Evolutionary conservation across 2,797 vertebrate genomes (phyloP).

Genomic region (Megaceryle alcyon): DNA sequence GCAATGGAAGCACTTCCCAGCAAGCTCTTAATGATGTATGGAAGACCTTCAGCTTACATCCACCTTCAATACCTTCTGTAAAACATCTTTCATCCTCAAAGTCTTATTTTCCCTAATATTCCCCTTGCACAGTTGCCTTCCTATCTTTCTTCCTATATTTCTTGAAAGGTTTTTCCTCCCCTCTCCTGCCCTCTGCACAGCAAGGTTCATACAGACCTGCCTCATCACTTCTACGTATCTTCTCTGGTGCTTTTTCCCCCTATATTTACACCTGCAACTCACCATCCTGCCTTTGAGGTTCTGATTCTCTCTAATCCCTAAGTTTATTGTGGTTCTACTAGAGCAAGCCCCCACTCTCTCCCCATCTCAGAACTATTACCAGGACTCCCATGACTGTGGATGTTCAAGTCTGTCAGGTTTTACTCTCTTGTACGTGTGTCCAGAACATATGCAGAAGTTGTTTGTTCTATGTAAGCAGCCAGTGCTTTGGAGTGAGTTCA

Average conservation of each 20-base stretch:
- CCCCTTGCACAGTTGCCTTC: not conserved
- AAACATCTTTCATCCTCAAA: not conserved
- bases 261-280: not conserved
- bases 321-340: not conserved
- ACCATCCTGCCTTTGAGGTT: not conserved
- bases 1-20: not conserved
- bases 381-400: not conserved
- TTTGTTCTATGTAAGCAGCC: not conserved
- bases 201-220: not conserved
- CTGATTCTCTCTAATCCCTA: not conserved
- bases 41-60: not conserved
- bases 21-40: not conserved
- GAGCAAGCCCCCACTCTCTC: accelerated
- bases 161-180: not conserved
- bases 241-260: not conserved
- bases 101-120: not conserved
- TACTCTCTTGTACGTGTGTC: not conserved
- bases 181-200: not conserved
- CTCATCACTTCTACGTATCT: not conserved
- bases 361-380: not conserved
- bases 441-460: not conserved
- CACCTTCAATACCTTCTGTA: not conserved
- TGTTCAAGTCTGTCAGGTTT: not conserved
- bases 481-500: not conserved
- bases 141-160: not conserved